Evolutionary conservation across 35 echinoderm and acorn worm species (phyloP).

Genomic region (Apostichopus japonicus): DNA sequence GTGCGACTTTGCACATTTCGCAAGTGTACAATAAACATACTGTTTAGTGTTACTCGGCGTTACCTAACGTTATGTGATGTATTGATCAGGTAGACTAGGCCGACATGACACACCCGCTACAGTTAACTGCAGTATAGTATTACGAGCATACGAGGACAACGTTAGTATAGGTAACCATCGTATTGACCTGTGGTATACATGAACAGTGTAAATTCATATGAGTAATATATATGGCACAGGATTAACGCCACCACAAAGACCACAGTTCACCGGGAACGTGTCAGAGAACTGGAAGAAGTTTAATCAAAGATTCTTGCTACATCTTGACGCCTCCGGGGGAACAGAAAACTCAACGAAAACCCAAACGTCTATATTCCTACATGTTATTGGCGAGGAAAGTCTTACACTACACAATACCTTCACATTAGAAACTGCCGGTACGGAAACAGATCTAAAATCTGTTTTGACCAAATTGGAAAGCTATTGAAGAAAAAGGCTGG

Average conservation of each 20-base stretch:
- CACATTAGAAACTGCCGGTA: not conserved
- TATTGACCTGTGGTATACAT: too few species aligned
- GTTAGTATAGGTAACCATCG: too few species aligned
- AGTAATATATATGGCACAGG: not conserved
- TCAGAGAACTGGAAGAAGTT: slow-evolving; percentile 56
- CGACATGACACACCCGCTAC: too few species aligned
- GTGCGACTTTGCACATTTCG: too few species aligned
- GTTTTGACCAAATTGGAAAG: slow-evolving; percentile 19
- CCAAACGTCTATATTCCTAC: slow-evolving; percentile 42
- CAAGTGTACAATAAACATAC: too few species aligned
- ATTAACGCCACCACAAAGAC: slow-evolving; percentile 19
- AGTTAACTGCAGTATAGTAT: too few species aligned
- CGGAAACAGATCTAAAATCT: slow-evolving; percentile 6
- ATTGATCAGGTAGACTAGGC: too few species aligned
- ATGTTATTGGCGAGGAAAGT: slow-evolving; percentile 50
- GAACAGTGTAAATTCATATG: too few species aligned
- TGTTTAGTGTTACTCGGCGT: too few species aligned
- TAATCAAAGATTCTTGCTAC: slow-evolving; percentile 39
- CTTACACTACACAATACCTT: slow-evolving; percentile 52
- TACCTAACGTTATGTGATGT: too few species aligned
- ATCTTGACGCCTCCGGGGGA: slow-evolving; percentile 28
- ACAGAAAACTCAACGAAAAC: not conserved
- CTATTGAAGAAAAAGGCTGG: slow-evolving; percentile 1
- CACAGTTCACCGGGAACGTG: slow-evolving; percentile 29
- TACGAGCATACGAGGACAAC: too few species aligned